Evolutionary conservation across 2,888 invertebrate species (phyloP).

Genomic region (Arge pagana): DNA sequence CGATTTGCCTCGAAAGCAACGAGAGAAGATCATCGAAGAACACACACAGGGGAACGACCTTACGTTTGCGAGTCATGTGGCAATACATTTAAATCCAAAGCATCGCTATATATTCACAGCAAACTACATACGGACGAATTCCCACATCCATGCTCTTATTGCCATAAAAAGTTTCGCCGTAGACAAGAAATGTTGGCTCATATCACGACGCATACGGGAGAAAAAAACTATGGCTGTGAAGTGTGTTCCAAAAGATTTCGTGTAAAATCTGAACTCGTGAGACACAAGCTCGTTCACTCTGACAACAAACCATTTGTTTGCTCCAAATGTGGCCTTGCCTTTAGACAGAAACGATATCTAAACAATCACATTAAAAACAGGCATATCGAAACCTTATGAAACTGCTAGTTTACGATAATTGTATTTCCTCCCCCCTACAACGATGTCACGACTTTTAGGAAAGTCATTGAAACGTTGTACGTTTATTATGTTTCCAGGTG

Average conservation of each 20-base stretch:
- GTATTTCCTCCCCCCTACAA: conserved; percentile 9
- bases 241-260: conserved; percentile 62
- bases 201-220: conserved; percentile 54
- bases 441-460: conserved; percentile 8
- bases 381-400: conserved; percentile 44
- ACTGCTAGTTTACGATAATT: conserved; percentile 30
- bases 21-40: conserved; percentile 53
- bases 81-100: conserved; percentile 58
- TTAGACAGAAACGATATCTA: conserved; percentile 62
- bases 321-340: conserved; percentile 57
- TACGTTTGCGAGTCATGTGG: conserved; percentile 59
- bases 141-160: conserved; percentile 57
- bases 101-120: conserved; percentile 59
- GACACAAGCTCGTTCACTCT: conserved; percentile 63
- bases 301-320: conserved; percentile 61
- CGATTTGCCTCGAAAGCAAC: conserved; percentile 54
- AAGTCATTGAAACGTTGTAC: conserved; percentile 34
- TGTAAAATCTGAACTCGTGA: conserved; percentile 64
- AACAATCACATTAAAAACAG: conserved; percentile 61
- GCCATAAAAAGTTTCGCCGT: conserved; percentile 64
- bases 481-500: conserved; percentile 46
- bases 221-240: conserved; percentile 61
- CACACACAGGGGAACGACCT: conserved; percentile 52
- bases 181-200: conserved; percentile 63
- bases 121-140: conserved; percentile 59